Evolutionary conservation across 1,140 invertebrate genomes (phyloP), one percentile per base, ranked within the genome.

Genomic region (Ladona fulva): DNA sequence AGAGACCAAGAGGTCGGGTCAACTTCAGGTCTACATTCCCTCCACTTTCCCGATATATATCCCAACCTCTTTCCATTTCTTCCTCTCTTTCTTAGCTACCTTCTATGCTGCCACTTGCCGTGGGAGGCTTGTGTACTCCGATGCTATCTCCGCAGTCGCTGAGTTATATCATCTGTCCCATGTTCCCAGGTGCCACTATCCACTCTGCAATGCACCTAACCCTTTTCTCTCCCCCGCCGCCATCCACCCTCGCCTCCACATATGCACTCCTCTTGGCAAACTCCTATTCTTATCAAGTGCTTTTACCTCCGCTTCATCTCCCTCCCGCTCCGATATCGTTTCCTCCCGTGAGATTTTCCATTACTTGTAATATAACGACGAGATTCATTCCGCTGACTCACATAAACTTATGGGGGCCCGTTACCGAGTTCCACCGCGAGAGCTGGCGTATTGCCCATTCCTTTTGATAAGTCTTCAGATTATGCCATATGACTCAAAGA

Each of bases 301-400:
- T 37, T 66, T 66, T 22, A 66, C 52, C 52, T 66, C 52, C 44
- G n/a, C n/a, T 19, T 52, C 52, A 16, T 66, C 52, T 22, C 52
- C 12, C 52, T 66, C n/a, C n/a, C 52, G 52, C 3, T 12, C 52
- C 52, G 14, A 16, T 22, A 16, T 66, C n/a, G 52, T 66, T 22
- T 66, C 52, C 52, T 3, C 52, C 16, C 52, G n/a, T 22, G 52
- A 66, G 52, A 66, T 66, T 66, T 66, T 66, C 52, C 52, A 66
- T 66, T 66, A 66, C n/a, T 66, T 66, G 52, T 66, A 66, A 66
- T 22, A 66, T 66, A 66, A 66, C n/a, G 52, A 66, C 16, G n/a
- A 12, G n/a, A 66, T 16, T 66, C n/a, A 66, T 66, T 66, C 52
- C 12, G 52, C 52, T 66, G 52, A 66, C 52, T 66, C 52, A 66